These are phyloP conservation scores for Tilapia sparmanii DNA, from an alignment of 2,113 vertebrate species.

Conservation along the genomic window DNA sequence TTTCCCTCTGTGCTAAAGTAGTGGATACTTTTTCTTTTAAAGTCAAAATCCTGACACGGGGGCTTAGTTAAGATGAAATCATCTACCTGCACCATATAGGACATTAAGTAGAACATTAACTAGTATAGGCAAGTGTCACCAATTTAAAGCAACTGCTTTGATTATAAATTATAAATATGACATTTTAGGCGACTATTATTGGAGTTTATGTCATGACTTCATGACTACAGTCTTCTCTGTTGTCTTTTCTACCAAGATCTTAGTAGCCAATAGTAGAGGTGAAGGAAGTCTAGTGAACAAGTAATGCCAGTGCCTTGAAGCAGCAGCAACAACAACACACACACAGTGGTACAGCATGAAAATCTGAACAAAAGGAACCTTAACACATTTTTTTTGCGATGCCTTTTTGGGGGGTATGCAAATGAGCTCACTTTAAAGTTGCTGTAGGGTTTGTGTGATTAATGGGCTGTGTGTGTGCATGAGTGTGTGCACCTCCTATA, in stretches of 20 bases:
- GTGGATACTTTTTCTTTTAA: neutral
- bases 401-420: constrained; percentile 13
- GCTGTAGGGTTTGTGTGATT: constrained; percentile 21
- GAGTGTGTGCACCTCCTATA: neutral
- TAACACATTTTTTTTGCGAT: neutral
- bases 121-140: neutral
- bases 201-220: neutral
- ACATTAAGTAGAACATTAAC: neutral
- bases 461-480: neutral
- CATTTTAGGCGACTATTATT: neutral
- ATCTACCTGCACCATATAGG: neutral
- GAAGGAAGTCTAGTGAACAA: neutral
- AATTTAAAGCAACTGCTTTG: neutral
- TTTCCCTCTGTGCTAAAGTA: neutral
- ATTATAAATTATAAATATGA: neutral
- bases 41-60: neutral
- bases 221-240: neutral
- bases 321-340: neutral
- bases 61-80: neutral
- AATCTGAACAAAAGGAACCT: neutral
- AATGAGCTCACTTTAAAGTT: constrained; percentile 14
- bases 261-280: neutral
- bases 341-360: neutral
- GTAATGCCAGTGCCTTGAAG: neutral
- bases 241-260: neutral